Evolutionary conservation across 1,140 invertebrate species (phyloP), one percentile per base, ranked within the genome.

Genomic region (Apis dorsata): DNA sequence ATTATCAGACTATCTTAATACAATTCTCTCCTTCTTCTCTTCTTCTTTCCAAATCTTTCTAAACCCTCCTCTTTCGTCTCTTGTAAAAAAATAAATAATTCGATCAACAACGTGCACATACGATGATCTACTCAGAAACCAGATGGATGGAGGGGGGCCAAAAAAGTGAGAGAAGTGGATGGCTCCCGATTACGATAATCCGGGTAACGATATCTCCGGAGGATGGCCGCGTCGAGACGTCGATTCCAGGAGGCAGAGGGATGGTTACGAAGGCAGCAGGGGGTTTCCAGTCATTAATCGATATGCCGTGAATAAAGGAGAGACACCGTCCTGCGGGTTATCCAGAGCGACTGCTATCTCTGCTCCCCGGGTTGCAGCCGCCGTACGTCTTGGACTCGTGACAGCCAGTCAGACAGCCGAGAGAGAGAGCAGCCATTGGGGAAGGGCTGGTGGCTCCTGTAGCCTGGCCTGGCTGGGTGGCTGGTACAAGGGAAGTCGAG

Each of bases 301-400:
- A 92, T 91, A 91, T 79, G 85, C 78, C 83, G 84, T 76, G 86
- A 85, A 88, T 90, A 90, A 91, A 89, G 86, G 73, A 81, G 71
- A 75, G 72, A 63, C 34, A 44, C 59, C 87, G 84, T 86, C 84
- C 85, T 86, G 81, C 84, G 83, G 89, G 85, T 91, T 91, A 91
- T 90, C 82, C 85, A 66, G 81, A 66, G 66, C 83, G 88, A 89
- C 85, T 84, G 88, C 87, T 89, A 90, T 91, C 90, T 88, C 86
- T 82, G 84, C 83, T 87, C 79, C 86, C 66, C 83, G 83, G 34
- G 86, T 76, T 89, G 89, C 87, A 87, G 85, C 78, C 80, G 83
- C 86, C 88, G 90, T 91, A 91, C 88, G 91, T 92, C 91, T 92
- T 92, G 89, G 83, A 87, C 82, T 85, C 81, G 87, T 90, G 90